Percentiles rank a stretch among this genome's conserved stretches.
Evolutionary conservation across 2,113 vertebrate genomes (phyloP).

Genomic region (Anarrhichthys ocellatus): DNA sequence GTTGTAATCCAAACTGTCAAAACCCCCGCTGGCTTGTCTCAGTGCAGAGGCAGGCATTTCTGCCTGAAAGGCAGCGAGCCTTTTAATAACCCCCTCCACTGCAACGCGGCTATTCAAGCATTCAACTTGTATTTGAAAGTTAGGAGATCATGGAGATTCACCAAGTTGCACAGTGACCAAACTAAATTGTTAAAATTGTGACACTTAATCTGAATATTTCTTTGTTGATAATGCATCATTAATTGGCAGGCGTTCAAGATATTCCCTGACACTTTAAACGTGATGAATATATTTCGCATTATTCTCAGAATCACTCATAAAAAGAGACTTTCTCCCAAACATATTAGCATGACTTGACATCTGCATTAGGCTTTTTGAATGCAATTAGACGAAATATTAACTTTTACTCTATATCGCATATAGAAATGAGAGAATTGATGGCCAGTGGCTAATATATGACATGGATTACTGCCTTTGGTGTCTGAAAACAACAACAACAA

Average conservation of each 20-base stretch:
- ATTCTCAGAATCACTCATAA: not conserved
- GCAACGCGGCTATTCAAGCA: constrained; percentile 29
- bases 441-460: not conserved
- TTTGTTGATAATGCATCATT: not conserved
- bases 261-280: not conserved
- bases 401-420: not conserved
- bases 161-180: not conserved
- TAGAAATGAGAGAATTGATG: constrained; percentile 1
- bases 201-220: not conserved
- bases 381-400: not conserved
- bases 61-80: constrained; percentile 14
- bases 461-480: constrained; percentile 21
- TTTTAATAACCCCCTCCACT: constrained; percentile 48
- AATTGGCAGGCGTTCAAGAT: not conserved
- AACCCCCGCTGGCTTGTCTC: constrained; percentile 43
- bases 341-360: not conserved
- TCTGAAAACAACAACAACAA: constrained; percentile 25
- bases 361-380: not conserved
- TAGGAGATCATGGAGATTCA: constrained; percentile 12
- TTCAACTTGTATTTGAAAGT: constrained; percentile 26
- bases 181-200: not conserved
- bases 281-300: constrained; percentile 2
- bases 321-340: not conserved
- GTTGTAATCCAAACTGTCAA: constrained; percentile 61
- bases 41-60: constrained; percentile 27